A percentile compares a stretch with the other conserved stretches of the same genome.
Conservation (phyloP, 2,113 vertebrate species). For the Dicaeum eximium region DNA sequence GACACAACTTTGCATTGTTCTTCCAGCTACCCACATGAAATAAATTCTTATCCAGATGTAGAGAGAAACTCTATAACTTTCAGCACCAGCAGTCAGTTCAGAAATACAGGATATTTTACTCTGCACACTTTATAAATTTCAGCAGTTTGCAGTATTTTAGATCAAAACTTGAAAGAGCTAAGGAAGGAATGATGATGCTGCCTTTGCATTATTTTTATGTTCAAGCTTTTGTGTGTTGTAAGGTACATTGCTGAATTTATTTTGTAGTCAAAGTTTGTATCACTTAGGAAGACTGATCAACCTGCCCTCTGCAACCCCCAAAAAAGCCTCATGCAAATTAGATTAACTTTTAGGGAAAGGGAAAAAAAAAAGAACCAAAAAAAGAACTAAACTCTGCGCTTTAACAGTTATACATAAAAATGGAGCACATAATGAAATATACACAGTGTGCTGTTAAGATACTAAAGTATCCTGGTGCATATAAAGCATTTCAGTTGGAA, state of each 20-base stretch:
- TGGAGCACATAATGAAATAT: background rate
- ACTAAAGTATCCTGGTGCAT: background rate
- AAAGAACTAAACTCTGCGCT: background rate
- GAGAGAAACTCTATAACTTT: conserved; percentile 13
- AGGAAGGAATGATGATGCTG: conserved; percentile 16
- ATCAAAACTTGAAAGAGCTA: conserved; percentile 18
- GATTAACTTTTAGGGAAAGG: background rate
- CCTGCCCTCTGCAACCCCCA: fast-evolving
- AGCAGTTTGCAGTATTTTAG: conserved; percentile 5
- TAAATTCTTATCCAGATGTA: background rate
- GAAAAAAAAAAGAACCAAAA: fast-evolving
- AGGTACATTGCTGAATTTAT: conserved; percentile 58
- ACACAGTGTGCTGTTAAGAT: background rate
- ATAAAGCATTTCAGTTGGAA: background rate
- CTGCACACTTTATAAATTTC: conserved; percentile 2
- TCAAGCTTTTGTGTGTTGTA: conserved; percentile 10
- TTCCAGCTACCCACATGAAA: conserved; percentile 21
- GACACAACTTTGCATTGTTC: background rate
- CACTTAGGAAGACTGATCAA: background rate
- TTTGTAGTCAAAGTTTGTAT: conserved; percentile 17
- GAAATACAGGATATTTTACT: conserved; percentile 48
- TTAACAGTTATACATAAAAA: background rate
- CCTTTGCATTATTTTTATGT: conserved; percentile 54
- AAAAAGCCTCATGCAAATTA: background rate
- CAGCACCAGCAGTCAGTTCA: conserved; percentile 51